Evolutionary conservation across 2,113 vertebrate genomes (phyloP).

Genomic region (Indicator maculatus): DNA sequence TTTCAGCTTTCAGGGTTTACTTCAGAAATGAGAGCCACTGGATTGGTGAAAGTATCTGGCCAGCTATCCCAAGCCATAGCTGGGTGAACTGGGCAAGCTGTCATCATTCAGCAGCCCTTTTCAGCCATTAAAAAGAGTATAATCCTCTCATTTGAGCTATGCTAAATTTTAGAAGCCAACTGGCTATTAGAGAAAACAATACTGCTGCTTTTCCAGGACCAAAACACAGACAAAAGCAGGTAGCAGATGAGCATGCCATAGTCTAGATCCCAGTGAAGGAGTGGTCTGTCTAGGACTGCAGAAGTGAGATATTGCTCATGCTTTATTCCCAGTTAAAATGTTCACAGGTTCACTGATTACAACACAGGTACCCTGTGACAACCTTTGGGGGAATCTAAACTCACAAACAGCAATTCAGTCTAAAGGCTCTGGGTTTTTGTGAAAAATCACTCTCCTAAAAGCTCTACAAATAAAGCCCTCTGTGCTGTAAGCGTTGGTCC

Average conservation of each 20-base stretch:
- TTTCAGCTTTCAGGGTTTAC: background rate
- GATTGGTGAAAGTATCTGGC: background rate
- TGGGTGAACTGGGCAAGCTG: background rate
- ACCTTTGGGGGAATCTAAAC: background rate
- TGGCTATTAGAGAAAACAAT: background rate
- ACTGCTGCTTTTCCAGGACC: background rate
- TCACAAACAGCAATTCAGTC: background rate
- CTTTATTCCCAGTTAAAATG: fast-evolving
- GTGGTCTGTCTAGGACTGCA: background rate
- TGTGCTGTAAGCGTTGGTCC: fast-evolving
- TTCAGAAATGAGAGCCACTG: background rate
- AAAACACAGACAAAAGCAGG: background rate
- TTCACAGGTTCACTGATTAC: fast-evolving
- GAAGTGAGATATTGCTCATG: fast-evolving
- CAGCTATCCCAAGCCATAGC: background rate
- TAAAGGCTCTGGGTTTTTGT: background rate
- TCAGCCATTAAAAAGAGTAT: background rate
- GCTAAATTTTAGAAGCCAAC: background rate
- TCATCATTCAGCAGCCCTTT: background rate
- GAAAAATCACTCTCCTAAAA: background rate
- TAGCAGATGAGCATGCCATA: background rate
- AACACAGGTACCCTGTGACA: fast-evolving
- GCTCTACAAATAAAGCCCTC: background rate
- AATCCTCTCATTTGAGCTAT: background rate
- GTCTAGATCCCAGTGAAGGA: background rate